phyloP scores from a whole-genome alignment of 2,113 vertebrate genomes.

The Prionailurus bengalensis region DNA sequence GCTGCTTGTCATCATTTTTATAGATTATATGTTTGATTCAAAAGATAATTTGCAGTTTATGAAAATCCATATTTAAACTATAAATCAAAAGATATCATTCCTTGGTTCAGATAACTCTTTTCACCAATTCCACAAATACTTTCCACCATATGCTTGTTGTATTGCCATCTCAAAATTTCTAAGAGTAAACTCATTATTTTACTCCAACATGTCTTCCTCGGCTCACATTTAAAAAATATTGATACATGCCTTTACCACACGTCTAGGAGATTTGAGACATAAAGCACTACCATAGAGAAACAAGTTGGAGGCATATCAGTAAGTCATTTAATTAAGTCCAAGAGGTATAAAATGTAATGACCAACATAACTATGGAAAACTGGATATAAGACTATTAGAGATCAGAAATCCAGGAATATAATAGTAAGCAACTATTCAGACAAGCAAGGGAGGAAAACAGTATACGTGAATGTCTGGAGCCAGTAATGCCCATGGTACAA shows the following conservation, averaged over 20 bases:
- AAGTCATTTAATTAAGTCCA: constrained; percentile 2
- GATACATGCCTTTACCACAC: neutral
- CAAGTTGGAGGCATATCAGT: neutral
- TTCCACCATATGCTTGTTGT: neutral
- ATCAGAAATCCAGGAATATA: neutral
- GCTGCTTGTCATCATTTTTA: constrained; percentile 31
- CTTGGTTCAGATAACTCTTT: neutral
- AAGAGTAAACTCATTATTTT: constrained; percentile 42
- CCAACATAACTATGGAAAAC: neutral
- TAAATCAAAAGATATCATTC: constrained; percentile 8
- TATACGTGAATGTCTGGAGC: neutral
- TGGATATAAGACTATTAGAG: neutral
- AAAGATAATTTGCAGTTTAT: neutral
- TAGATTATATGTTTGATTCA: neutral
- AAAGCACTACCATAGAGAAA: constrained; percentile 2
- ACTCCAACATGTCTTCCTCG: neutral
- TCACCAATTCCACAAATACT: neutral
- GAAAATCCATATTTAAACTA: neutral
- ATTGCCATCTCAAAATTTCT: neutral
- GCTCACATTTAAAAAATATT: constrained; percentile 35
- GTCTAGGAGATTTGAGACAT: neutral
- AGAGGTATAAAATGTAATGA: constrained; percentile 17
- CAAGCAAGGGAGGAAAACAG: neutral
- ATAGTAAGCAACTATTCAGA: neutral
- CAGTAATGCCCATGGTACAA: neutral